phyloP scores from a whole-genome alignment of 2,797 vertebrate species.

The Xenentodon cancila region DNA sequence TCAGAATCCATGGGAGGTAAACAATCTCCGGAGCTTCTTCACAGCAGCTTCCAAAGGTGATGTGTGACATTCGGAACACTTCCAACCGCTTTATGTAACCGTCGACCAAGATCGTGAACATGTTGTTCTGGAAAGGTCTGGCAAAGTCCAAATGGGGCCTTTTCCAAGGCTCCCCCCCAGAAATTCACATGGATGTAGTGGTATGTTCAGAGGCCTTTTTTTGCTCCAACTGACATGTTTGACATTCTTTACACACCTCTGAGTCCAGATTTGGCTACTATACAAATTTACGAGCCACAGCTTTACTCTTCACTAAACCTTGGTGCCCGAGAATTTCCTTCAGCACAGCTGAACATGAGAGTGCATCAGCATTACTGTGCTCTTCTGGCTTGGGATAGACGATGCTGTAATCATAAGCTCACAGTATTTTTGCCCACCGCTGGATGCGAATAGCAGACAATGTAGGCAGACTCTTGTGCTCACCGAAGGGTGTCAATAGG shows the following conservation, averaged over 20 bases:
- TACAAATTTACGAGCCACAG: not conserved
- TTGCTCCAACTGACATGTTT: not conserved
- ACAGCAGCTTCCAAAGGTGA: not conserved
- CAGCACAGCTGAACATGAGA: not conserved
- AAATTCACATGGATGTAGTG: not conserved
- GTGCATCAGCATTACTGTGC: not conserved
- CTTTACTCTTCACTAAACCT: not conserved
- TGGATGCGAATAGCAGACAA: not conserved
- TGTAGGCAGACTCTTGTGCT: not conserved
- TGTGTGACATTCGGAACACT: not conserved
- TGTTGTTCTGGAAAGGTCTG: not conserved
- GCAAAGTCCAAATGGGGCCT: not conserved
- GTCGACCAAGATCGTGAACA: not conserved
- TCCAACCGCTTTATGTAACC: not conserved
- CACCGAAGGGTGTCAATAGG: not conserved
- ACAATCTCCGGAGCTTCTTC: not conserved
- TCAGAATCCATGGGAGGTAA: not conserved
- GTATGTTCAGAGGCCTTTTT: not conserved
- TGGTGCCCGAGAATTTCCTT: not conserved
- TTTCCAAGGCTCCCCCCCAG: not conserved
- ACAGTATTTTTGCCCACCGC: not conserved
- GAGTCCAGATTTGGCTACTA: not conserved
- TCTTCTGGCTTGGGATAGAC: not conserved
- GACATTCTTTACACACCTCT: slow-evolving; percentile 1
- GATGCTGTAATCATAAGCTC: not conserved